A percentile compares a stretch with the other conserved stretches of the same genome.
These are phyloP conservation scores for Leptocoma aspasia DNA, from an alignment of 2,113 vertebrate genomes.

Conservation along the genomic window DNA sequence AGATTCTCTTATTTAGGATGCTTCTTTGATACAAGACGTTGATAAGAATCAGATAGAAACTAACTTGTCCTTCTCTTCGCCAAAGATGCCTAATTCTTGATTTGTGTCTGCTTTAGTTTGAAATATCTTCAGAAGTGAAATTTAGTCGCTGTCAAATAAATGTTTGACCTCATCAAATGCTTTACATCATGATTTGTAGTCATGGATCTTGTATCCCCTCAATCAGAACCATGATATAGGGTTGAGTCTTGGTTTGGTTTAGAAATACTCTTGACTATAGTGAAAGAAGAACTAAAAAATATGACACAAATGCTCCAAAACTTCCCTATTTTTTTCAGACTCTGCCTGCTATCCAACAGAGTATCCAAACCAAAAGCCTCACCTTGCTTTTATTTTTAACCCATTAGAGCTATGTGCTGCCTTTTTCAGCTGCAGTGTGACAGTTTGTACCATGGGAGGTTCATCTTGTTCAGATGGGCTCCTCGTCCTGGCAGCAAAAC, in stretches of 20 bases:
- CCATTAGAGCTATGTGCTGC: background rate
- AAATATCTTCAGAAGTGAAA: background rate
- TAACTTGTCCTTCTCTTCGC: background rate
- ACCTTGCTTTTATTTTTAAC: background rate
- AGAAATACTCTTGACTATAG: background rate
- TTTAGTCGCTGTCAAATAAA: background rate
- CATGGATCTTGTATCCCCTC: background rate
- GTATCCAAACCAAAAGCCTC: background rate
- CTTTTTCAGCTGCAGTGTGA: background rate
- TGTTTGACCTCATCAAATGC: background rate
- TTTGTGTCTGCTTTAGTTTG: background rate
- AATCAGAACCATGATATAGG: background rate
- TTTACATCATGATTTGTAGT: background rate
- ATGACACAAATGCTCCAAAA: background rate
- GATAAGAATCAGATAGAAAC: background rate
- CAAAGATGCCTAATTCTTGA: background rate
- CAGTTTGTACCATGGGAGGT: background rate
- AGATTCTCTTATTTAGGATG: background rate
- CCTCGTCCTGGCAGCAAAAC: background rate
- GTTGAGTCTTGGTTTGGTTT: background rate
- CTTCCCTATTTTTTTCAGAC: background rate
- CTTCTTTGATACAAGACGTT: background rate
- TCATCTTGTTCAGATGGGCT: background rate
- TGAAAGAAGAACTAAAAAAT: background rate
- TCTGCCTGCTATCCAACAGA: background rate